Evolutionary conservation across 2,888 invertebrate genomes (phyloP).

Genomic region (Malachius bipustulatus): DNA sequence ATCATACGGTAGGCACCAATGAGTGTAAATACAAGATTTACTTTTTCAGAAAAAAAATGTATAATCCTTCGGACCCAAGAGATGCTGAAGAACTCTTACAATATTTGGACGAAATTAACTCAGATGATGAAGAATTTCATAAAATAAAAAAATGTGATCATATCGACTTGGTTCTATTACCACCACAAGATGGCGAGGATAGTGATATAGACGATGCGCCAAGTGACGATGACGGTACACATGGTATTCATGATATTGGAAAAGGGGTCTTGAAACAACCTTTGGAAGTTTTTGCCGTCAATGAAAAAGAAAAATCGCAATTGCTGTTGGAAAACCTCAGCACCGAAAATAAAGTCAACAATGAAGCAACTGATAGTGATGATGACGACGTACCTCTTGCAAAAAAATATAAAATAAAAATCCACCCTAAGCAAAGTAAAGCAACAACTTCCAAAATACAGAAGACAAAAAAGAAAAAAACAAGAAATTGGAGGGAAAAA

Average conservation of each 20-base stretch:
- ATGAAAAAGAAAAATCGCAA: background rate
- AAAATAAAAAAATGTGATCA: background rate
- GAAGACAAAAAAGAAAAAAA: background rate
- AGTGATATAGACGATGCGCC: slow-evolving; percentile 2
- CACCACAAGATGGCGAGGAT: background rate
- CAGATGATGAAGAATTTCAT: slow-evolving; percentile 1
- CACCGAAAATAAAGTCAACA: too few species aligned
- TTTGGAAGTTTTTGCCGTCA: background rate
- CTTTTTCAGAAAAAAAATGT: too few species aligned
- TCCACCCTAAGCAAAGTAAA: too few species aligned
- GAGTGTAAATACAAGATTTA: too few species aligned
- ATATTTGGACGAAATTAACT: background rate
- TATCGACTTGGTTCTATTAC: background rate
- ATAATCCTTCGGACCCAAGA: too few species aligned
- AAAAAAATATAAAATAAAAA: background rate
- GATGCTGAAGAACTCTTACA: too few species aligned
- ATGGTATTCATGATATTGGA: slow-evolving; percentile 1
- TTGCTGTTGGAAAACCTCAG: background rate
- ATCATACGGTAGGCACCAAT: too few species aligned
- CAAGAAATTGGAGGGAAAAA: slow-evolving; percentile 1
- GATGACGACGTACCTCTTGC: background rate
- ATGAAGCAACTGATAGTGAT: background rate
- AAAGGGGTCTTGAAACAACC: slow-evolving; percentile 1
- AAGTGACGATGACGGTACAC: background rate
- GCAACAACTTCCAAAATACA: background rate